These are phyloP conservation scores for Eupsittula cactorum DNA, from an alignment of 2,113 vertebrate species.

Conservation along the genomic window DNA sequence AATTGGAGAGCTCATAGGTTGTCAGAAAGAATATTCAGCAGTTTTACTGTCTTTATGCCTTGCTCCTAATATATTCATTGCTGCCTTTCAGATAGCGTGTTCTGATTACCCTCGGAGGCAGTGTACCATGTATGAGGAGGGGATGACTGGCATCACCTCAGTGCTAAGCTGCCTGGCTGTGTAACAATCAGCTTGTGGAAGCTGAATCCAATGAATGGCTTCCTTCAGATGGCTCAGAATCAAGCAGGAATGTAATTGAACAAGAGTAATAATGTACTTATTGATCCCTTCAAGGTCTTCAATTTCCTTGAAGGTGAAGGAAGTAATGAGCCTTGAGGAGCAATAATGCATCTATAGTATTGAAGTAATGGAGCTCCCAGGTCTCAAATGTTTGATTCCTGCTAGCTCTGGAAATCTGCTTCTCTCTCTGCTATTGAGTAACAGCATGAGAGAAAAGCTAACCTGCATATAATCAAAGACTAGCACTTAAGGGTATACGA, in stretches of 20 bases:
- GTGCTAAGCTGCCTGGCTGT: neutral
- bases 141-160: neutral
- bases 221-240: neutral
- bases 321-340: slow-evolving; percentile 11
- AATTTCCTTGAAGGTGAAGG: slow-evolving; percentile 5
- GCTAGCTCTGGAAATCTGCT: neutral
- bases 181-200: neutral
- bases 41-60: neutral
- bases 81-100: neutral
- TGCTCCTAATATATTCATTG: neutral
- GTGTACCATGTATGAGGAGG: neutral
- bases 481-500: neutral
- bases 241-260: slow-evolving; percentile 28
- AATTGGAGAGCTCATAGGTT: neutral
- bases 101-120: neutral
- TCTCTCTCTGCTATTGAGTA: neutral
- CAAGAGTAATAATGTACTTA: slow-evolving; percentile 46
- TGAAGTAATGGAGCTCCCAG: neutral
- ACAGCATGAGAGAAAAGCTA: neutral
- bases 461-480: neutral
- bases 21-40: neutral
- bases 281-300: slow-evolving; percentile 42
- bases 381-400: neutral
- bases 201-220: neutral
- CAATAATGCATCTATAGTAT: neutral